phyloP scores from a whole-genome alignment of 92 coral and sea anemone species.

The Epizoanthus ramosus region DNA sequence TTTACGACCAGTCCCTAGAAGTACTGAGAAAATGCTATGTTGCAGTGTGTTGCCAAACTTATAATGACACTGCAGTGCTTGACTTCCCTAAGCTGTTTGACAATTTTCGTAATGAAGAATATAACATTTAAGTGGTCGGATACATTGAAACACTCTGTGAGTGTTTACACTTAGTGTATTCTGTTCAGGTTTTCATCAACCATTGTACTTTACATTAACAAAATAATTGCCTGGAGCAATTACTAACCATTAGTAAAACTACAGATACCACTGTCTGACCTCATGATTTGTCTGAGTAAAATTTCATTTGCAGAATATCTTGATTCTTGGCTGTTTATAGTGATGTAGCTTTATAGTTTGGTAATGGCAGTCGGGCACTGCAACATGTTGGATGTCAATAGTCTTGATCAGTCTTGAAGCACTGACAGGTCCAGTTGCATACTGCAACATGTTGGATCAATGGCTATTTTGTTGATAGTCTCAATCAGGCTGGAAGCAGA shows the following conservation, averaged over 20 bases:
- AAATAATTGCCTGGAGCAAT: conserved; percentile 40
- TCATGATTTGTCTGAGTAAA: background rate
- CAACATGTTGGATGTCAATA: no score
- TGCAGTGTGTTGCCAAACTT: no score
- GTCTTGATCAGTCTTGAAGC: no score
- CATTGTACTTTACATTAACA: background rate
- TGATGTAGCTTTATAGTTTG: background rate
- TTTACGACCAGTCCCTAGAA: no score
- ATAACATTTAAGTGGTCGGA: background rate
- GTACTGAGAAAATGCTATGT: no score
- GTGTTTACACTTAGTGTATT: background rate
- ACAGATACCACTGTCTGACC: conserved; percentile 1
- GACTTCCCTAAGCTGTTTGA: conserved; percentile 5
- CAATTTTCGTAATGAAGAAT: conserved; percentile 1
- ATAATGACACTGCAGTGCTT: no score
- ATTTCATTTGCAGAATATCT: background rate
- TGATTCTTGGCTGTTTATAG: background rate
- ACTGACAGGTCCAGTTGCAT: no score
- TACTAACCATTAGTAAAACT: background rate
- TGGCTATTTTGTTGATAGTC: no score
- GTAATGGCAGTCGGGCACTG: no score
- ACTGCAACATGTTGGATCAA: no score
- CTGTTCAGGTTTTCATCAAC: background rate
- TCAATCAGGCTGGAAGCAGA: no score
- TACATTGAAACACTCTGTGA: conserved; percentile 27